A percentile compares a stretch with the other conserved stretches of the same genome.
phyloP scores from a whole-genome alignment of 2,888 invertebrate genomes.

The Priocnemis perturbator region DNA sequence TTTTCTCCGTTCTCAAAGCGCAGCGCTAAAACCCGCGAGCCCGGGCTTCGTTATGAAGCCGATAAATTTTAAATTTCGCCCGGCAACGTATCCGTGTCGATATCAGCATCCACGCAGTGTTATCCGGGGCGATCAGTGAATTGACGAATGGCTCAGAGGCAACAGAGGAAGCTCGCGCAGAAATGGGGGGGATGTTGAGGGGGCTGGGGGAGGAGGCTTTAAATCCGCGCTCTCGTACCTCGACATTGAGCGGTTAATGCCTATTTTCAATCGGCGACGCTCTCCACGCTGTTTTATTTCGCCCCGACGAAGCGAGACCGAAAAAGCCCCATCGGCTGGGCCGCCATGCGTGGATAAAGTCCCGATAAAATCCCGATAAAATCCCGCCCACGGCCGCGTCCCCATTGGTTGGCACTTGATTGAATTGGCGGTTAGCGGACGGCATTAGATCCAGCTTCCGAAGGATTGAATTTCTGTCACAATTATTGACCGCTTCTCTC shows the following conservation, averaged over 20 bases:
- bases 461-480: conserved; percentile 65
- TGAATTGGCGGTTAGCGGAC: conserved; percentile 63
- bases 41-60: not conserved
- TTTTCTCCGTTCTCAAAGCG: too few species aligned
- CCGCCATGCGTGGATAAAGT: conserved; percentile 45
- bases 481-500: conserved; percentile 56
- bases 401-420: conserved; percentile 63
- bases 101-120: too few species aligned
- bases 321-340: conserved; percentile 47
- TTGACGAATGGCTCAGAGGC: too few species aligned
- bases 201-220: too few species aligned
- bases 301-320: conserved; percentile 42
- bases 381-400: conserved; percentile 39
- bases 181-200: too few species aligned
- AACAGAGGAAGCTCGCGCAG: too few species aligned
- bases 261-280: conserved; percentile 47
- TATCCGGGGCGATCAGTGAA: too few species aligned
- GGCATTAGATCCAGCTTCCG: conserved; percentile 63
- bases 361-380: conserved; percentile 21
- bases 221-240: conserved; percentile 25
- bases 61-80: not conserved
- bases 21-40: too few species aligned
- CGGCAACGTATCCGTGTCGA: not conserved
- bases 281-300: conserved; percentile 52
- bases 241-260: conserved; percentile 51